Evolutionary conservation across 2,888 invertebrate species (phyloP).

Genomic region (Drosophila quasianomalipes): DNA sequence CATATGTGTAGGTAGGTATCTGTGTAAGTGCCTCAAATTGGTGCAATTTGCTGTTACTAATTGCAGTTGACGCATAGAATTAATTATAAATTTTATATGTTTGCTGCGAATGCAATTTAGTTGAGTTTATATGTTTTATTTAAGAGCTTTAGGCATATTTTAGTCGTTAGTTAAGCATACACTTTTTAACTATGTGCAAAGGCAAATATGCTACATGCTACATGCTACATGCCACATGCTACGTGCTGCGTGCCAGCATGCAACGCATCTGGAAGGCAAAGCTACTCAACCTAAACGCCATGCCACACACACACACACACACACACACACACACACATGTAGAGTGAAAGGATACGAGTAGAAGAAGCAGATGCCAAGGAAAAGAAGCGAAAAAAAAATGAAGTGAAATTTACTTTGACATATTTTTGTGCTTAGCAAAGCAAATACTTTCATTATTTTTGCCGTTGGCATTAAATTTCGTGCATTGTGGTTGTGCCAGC

Average conservation of each 20-base stretch:
- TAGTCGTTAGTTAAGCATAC: conserved; percentile 6
- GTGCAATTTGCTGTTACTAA: neutral
- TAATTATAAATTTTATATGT: neutral
- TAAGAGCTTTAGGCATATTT: conserved; percentile 3
- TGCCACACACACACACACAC: conserved; percentile 20
- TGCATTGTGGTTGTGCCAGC: conserved; percentile 66
- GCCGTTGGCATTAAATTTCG: conserved; percentile 81
- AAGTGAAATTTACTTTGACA: conserved; percentile 82
- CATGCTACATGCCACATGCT: conserved; percentile 54
- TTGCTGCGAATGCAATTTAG: conserved; percentile 1
- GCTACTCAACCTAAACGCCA: conserved; percentile 46
- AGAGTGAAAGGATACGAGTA: conserved; percentile 57
- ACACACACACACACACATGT: conserved; percentile 2
- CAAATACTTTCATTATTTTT: conserved; percentile 83
- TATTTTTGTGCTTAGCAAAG: conserved; percentile 83
- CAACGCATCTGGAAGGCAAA: conserved; percentile 61
- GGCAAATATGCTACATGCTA: conserved; percentile 31
- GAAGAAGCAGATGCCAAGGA: conserved; percentile 17
- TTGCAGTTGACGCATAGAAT: neutral
- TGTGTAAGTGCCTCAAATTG: neutral
- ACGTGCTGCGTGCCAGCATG: conserved; percentile 67
- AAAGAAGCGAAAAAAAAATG: conserved; percentile 57
- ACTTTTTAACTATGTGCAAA: neutral
- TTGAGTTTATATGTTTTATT: neutral
- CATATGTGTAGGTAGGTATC: neutral